phyloP scores from a whole-genome alignment of 2,113 vertebrate genomes.

The Clupea harengus region DNA sequence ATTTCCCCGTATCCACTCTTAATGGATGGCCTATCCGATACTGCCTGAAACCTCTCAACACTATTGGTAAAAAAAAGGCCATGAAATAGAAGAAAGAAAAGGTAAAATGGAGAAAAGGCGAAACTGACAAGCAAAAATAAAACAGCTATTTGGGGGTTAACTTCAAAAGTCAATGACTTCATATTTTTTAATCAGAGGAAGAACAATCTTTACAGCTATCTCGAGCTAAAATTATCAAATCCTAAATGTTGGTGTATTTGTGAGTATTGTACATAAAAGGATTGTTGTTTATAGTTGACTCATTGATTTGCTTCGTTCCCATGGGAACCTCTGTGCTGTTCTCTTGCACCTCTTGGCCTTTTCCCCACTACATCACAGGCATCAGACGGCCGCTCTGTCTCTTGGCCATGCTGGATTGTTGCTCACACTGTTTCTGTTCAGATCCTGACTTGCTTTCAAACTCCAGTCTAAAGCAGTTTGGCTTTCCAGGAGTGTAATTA shows the following conservation, averaged over 20 bases:
- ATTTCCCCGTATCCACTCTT: slow-evolving; percentile 73
- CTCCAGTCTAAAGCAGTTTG: slow-evolving; percentile 19
- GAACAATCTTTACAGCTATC: not conserved
- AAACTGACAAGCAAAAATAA: not conserved
- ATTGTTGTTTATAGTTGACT: not conserved
- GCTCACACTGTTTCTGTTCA: not conserved
- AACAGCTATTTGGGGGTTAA: not conserved
- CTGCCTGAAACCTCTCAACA: slow-evolving; percentile 72
- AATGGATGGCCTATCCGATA: slow-evolving; percentile 76
- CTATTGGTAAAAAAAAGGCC: slow-evolving; percentile 51
- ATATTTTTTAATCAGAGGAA: not conserved
- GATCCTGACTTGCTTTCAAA: slow-evolving; percentile 15
- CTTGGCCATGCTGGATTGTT: not conserved
- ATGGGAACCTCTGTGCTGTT: not conserved
- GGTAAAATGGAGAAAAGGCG: slow-evolving; percentile 45
- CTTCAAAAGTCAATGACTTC: not conserved
- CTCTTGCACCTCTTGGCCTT: not conserved
- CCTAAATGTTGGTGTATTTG: not conserved
- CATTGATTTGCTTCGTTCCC: not conserved
- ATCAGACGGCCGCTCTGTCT: not conserved
- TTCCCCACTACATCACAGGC: slow-evolving; percentile 10
- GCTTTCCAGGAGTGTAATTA: slow-evolving; percentile 54
- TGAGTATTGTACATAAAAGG: not conserved
- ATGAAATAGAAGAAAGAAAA: slow-evolving; percentile 28
- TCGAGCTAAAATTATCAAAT: not conserved